Base-by-base conservation (phyloP, 2,888 invertebrate genomes). In the Nomada ferruginata region DNA sequence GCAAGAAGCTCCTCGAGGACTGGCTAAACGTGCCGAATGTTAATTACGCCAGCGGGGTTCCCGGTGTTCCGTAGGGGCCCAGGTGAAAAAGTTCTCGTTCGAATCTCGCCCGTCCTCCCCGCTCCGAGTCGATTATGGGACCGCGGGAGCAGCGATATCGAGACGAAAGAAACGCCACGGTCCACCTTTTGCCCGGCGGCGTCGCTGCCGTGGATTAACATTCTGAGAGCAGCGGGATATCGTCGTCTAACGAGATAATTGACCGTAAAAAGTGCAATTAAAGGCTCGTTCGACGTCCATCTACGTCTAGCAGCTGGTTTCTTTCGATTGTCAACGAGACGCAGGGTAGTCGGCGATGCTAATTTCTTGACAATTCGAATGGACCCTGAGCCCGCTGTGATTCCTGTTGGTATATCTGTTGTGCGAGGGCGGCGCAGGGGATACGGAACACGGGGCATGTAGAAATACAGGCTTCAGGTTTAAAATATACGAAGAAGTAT, bases 11-110 rank as follows among this genome's bases (percentile, higher is more conserved):
- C 69, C 75, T 79, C 79, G 76, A 80, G 81, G 71, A 26, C 74
- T 82, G 84, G 83, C 87, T 87, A 89, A 91, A 90, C 91, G 91
- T 91, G 91, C 92, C 91, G 92, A 92, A 92, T 92, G 91, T 92
- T 92, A 92, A 93, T 92, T 92, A 92, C 88, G 83, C 85, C 88
- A 87, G 89, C 89, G 88, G 90, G 88, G 85, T 85, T 83, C 83
- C 87, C 79, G 81, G 63, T 83, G 80, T 74, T 74, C 82, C 73
- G 61, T 74, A 76, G 66, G 74, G 84, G 77, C 79, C 76, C 79
- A 87, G 85, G 87, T 86, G 90, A 92, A 91, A 91, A 92, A 91
- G 86, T 88, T 75, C 85, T 85, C 89, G 88, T 84, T 86, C 87
- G 83, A 61, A 76, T 88, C 88, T 87, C 87, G 80, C 87, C 84